A percentile compares a stretch with the other conserved stretches of the same genome.
Evolutionary conservation across 2,113 vertebrate genomes (phyloP).

Genomic region (Hippocampus abdominalis): DNA sequence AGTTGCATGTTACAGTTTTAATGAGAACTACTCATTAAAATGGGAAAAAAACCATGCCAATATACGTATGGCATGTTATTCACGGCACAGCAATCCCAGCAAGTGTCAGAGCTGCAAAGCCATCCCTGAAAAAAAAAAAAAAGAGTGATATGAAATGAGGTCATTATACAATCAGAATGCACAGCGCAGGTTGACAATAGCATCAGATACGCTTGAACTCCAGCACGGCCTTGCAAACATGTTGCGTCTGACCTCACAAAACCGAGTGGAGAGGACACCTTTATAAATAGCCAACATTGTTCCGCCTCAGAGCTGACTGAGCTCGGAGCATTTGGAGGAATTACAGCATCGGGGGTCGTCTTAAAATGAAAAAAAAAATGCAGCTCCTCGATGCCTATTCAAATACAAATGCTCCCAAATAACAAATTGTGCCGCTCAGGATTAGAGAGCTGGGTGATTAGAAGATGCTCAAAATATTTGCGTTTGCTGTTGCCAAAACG

Average conservation of each 20-base stretch:
- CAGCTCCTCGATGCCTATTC: not conserved
- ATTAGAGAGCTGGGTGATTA: not conserved
- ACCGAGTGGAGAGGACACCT: not conserved
- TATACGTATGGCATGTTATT: too few relatives aligned
- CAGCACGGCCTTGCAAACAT: conserved; percentile 5
- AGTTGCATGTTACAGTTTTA: too few relatives aligned
- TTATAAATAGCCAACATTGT: not conserved
- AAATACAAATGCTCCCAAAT: conserved; percentile 2
- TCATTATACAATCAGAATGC: not conserved
- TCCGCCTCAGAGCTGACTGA: not conserved
- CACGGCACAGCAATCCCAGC: too few relatives aligned
- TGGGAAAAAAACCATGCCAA: too few relatives aligned
- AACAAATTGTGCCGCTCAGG: conserved; percentile 1
- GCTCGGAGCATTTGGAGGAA: not conserved
- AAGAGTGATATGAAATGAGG: not conserved
- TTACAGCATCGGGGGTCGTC: not conserved
- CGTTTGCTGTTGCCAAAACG: too few relatives aligned
- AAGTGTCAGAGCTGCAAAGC: not conserved
- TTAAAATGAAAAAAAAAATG: conserved; percentile 23
- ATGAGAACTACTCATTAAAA: too few relatives aligned
- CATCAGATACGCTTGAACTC: not conserved
- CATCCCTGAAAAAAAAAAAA: not conserved
- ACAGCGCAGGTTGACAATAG: too few relatives aligned
- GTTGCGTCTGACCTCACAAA: not conserved
- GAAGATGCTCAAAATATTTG: conserved; percentile 8